These are phyloP conservation scores for Cygnus atratus DNA, from an alignment of 2,113 vertebrate genomes.

Conservation along the genomic window DNA sequence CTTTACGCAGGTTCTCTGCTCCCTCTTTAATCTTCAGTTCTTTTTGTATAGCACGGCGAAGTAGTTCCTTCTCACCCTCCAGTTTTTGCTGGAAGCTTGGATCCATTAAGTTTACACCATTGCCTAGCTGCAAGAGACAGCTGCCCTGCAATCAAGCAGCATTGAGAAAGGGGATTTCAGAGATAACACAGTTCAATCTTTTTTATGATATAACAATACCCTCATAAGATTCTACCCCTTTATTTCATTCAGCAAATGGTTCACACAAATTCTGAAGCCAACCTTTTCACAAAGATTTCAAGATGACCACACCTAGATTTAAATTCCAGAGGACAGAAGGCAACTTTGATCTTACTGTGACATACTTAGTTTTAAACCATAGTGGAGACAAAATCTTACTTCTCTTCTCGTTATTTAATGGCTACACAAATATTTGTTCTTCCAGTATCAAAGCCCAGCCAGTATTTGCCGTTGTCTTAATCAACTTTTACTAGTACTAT, in stretches of 20 bases:
- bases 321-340: not conserved
- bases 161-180: not conserved
- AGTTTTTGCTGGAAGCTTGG: slow-evolving; percentile 84
- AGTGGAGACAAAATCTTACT: not conserved
- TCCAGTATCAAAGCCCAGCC: not conserved
- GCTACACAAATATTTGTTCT: not conserved
- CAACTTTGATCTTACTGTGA: not conserved
- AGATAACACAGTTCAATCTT: not conserved
- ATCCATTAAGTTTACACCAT: slow-evolving; percentile 81
- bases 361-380: not conserved
- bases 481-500: not conserved
- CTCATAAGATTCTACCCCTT: not conserved
- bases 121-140: slow-evolving; percentile 79
- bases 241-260: not conserved
- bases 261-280: not conserved
- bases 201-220: not conserved
- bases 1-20: slow-evolving; percentile 89
- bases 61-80: slow-evolving; percentile 87
- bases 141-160: slow-evolving; percentile 61
- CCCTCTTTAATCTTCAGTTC: slow-evolving; percentile 97
- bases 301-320: not conserved
- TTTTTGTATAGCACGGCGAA: slow-evolving; percentile 91
- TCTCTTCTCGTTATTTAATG: not conserved
- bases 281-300: not conserved
- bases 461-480: not conserved